These are phyloP conservation scores for Haplochromis burtoni DNA, from an alignment of 2,113 vertebrate genomes.

Conservation along the genomic window DNA sequence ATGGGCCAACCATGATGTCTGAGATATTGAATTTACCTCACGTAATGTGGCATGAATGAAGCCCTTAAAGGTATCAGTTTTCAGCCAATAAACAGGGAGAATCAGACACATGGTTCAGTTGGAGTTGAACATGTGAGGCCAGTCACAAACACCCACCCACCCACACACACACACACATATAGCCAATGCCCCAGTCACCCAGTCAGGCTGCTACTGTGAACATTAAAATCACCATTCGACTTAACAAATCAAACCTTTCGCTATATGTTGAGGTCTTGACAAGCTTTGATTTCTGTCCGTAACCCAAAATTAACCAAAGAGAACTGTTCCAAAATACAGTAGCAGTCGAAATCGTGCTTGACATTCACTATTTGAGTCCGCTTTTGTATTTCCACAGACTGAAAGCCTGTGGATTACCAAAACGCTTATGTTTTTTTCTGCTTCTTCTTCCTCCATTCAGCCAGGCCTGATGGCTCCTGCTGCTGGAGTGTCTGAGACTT, in stretches of 20 bases:
- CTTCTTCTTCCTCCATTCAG: background rate
- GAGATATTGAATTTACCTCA: constrained; percentile 41
- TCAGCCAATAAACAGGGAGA: constrained; percentile 62
- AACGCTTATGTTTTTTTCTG: background rate
- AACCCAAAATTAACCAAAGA: constrained; percentile 47
- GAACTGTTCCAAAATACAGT: constrained; percentile 19
- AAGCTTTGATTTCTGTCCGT: background rate
- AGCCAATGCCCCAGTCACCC: background rate
- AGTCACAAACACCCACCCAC: background rate
- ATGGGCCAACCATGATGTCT: constrained; percentile 18
- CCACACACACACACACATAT: background rate
- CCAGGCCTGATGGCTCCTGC: constrained; percentile 40
- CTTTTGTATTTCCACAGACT: constrained; percentile 3
- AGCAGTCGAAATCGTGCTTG: constrained; percentile 40
- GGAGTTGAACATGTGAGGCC: constrained; percentile 62
- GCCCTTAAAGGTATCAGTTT: constrained; percentile 59
- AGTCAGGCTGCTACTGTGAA: constrained; percentile 29
- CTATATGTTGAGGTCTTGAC: constrained; percentile 9
- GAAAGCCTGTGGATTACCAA: constrained; percentile 8
- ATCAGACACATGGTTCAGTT: constrained; percentile 49
- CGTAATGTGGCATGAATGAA: constrained; percentile 64
- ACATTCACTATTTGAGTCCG: constrained; percentile 33
- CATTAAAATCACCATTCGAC: constrained; percentile 9
- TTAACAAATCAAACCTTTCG: constrained; percentile 29
- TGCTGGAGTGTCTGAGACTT: constrained; percentile 49